Conservation (phyloP, 2,797 vertebrate species). For the Enteromius mattozi region DNA sequence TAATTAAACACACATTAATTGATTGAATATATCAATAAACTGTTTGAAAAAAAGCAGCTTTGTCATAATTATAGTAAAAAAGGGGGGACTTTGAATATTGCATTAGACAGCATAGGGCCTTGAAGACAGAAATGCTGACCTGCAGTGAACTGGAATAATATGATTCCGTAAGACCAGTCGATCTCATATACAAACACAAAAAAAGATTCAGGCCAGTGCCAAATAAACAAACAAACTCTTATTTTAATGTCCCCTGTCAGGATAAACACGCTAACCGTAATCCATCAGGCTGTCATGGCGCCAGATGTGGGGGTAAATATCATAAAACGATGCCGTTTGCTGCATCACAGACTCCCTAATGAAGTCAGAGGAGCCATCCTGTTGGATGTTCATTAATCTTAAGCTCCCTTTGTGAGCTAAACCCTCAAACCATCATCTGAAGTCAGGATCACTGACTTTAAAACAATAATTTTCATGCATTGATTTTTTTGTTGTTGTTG, state of each 20-base stretch:
- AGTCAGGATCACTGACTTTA: conserved; percentile 3
- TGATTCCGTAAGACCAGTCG: not conserved
- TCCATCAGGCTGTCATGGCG: conserved; percentile 64
- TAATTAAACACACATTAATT: not conserved
- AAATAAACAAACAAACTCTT: conserved; percentile 57
- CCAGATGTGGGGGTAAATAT: conserved; percentile 71
- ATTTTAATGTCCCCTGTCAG: conserved; percentile 68
- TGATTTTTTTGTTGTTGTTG: conserved; percentile 18
- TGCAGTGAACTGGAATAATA: conserved; percentile 18
- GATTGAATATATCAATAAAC: not conserved
- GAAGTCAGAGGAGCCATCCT: conserved; percentile 46
- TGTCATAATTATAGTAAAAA: conserved; percentile 5
- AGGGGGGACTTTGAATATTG: not conserved
- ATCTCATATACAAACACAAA: not conserved
- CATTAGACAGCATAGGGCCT: not conserved
- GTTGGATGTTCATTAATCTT: conserved; percentile 49
- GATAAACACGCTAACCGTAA: conserved; percentile 67
- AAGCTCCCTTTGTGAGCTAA: conserved; percentile 26
- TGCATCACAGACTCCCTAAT: conserved; percentile 49
- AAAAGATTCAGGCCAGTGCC: conserved; percentile 38
- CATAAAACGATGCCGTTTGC: conserved; percentile 60
- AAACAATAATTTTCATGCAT: conserved; percentile 6
- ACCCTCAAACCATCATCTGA: conserved; percentile 15
- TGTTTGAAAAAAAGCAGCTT: not conserved
- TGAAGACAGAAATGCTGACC: not conserved